Evolutionary conservation across 2,797 vertebrate genomes (phyloP).

Genomic region (Merluccius polli): DNA sequence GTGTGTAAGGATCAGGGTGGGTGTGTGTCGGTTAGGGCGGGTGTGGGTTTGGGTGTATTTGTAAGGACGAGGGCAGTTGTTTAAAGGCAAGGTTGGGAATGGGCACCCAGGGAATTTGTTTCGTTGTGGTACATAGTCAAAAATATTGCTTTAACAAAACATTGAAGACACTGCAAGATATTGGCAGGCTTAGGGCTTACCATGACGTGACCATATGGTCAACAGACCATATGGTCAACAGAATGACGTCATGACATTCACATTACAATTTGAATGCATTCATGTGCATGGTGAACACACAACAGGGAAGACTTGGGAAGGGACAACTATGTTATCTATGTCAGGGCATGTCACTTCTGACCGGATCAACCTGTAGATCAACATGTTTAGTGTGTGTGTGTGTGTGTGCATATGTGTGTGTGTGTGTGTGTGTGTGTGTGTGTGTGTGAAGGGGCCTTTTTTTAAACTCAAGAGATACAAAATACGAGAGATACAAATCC

Average conservation of each 20-base stretch:
- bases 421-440: conserved; percentile 2
- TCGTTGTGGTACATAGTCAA: no score
- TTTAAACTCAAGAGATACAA: background rate
- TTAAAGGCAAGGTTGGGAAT: no score
- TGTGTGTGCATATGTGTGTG: background rate
- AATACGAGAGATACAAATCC: background rate
- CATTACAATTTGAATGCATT: background rate
- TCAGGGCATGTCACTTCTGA: background rate
- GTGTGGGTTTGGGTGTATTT: background rate
- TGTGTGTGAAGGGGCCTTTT: background rate
- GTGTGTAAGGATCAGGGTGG: background rate
- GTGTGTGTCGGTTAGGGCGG: no score
- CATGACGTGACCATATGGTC: background rate
- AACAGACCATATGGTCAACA: background rate
- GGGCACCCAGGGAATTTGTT: no score
- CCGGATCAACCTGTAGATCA: conserved; percentile 9
- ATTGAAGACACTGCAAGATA: no score
- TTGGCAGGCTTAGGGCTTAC: background rate
- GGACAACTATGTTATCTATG: background rate
- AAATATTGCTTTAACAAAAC: no score
- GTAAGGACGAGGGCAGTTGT: no score
- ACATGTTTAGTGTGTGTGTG: conserved; percentile 6
- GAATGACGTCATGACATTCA: background rate
- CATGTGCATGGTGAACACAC: background rate
- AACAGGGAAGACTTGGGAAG: background rate